Conservation (phyloP, 2,113 vertebrate species). For the Amazona guildingii region DNA sequence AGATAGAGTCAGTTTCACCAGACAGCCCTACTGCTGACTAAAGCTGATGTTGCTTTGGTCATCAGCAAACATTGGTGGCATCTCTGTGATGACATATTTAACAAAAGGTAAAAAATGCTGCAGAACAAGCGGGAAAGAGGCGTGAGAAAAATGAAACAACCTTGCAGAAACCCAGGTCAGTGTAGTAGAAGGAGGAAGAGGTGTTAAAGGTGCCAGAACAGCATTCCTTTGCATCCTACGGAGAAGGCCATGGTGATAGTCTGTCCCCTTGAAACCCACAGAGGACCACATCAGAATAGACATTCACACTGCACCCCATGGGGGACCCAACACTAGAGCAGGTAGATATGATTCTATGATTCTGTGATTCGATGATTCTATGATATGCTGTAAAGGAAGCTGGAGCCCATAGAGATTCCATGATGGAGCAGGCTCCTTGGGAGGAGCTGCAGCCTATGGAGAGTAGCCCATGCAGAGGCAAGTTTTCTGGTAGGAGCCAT, state of each 20-base stretch:
- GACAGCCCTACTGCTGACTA: not conserved
- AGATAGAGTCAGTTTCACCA: not conserved
- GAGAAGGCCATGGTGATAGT: fast-evolving
- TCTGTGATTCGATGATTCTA: too few species aligned
- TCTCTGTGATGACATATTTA: not conserved
- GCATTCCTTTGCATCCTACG: not conserved
- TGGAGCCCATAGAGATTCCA: not conserved
- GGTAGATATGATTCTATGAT: not conserved
- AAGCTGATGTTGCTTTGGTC: not conserved
- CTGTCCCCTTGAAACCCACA: not conserved
- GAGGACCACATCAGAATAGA: not conserved
- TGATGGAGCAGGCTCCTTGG: fast-evolving
- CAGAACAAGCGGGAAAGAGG: not conserved
- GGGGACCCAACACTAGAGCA: not conserved
- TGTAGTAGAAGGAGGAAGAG: not conserved
- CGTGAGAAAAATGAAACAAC: not conserved
- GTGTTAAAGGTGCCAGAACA: not conserved
- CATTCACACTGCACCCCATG: not conserved
- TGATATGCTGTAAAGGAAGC: not conserved
- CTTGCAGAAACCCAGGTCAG: not conserved
- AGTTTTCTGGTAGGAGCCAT: not conserved
- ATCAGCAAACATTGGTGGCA: fast-evolving
- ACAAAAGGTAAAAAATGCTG: not conserved
- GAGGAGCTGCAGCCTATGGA: not conserved
- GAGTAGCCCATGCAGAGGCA: not conserved